These are phyloP conservation scores for Malacoctenus gilli DNA, from an alignment of 2,797 vertebrate species.

Conservation along the genomic window DNA sequence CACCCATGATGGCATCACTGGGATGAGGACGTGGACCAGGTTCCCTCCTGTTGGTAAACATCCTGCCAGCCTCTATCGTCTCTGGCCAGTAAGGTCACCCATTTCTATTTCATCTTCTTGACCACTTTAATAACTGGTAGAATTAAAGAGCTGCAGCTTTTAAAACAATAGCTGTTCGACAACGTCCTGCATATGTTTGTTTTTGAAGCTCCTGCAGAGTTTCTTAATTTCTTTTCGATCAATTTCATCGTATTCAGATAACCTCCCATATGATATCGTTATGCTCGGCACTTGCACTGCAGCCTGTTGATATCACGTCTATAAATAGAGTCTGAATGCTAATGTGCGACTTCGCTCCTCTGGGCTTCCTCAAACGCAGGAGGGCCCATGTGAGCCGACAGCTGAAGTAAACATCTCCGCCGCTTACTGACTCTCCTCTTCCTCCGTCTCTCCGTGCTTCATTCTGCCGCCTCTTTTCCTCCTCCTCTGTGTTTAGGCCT, in stretches of 20 bases:
- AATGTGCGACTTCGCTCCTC: constrained; percentile 28
- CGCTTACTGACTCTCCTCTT: constrained; percentile 13
- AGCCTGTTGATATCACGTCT: constrained; percentile 34
- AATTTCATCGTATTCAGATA: not conserved
- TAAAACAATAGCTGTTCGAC: too few relatives aligned
- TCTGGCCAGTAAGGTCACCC: not conserved
- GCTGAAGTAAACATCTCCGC: constrained; percentile 65
- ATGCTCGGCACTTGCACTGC: constrained; percentile 6
- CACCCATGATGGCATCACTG: constrained; percentile 37
- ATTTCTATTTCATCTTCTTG: too few relatives aligned
- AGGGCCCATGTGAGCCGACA: constrained; percentile 50
- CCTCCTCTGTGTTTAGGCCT: constrained; percentile 37
- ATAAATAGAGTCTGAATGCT: constrained; percentile 34
- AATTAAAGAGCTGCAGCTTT: too few relatives aligned
- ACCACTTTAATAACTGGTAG: too few relatives aligned
- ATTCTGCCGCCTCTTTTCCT: constrained; percentile 3
- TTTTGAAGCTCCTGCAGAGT: too few relatives aligned
- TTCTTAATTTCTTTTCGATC: too few relatives aligned
- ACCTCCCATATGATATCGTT: not conserved
- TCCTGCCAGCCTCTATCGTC: not conserved
- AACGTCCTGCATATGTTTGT: too few relatives aligned
- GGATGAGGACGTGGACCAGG: constrained; percentile 4
- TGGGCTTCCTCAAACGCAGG: constrained; percentile 62
- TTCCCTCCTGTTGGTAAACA: not conserved
- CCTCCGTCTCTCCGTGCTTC: not conserved